These are phyloP conservation scores for Heteromurus nitidus DNA, from an alignment of 2,888 invertebrate species.

Conservation along the genomic window DNA sequence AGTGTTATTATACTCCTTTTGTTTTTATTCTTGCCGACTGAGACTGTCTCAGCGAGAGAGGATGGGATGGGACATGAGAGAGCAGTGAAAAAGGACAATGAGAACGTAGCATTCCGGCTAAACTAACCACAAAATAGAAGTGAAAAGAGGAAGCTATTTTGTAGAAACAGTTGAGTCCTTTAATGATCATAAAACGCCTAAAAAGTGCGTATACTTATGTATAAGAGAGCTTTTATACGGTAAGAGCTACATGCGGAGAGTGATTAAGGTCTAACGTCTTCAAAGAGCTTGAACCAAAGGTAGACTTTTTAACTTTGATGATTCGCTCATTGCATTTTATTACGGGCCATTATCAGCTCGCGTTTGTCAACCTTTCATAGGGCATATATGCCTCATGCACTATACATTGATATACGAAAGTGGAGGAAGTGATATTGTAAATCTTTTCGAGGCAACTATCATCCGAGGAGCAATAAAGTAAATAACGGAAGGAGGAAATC, in stretches of 20 bases:
- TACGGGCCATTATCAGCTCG: slow-evolving; percentile 12
- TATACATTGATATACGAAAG: too few species aligned
- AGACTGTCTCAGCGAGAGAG: neutral
- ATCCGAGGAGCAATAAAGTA: slow-evolving; percentile 4
- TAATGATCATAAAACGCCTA: neutral
- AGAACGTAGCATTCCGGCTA: slow-evolving; percentile 2
- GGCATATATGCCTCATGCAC: too few species aligned
- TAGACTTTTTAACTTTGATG: neutral
- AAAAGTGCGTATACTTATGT: slow-evolving; percentile 1
- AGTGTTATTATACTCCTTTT: too few species aligned
- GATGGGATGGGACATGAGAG: neutral
- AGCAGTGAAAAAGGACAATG: neutral
- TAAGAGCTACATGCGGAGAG: neutral
- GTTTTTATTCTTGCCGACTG: neutral
- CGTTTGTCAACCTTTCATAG: neutral
- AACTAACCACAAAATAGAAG: slow-evolving; percentile 25
- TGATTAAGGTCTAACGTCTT: neutral
- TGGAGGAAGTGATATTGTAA: too few species aligned
- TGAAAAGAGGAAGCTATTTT: slow-evolving; percentile 15
- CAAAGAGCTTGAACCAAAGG: neutral
- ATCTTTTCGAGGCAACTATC: too few species aligned
- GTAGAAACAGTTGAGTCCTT: neutral
- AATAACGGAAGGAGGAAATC: slow-evolving; percentile 25
- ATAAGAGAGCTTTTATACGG: too few species aligned
- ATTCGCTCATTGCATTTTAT: slow-evolving; percentile 22